These are phyloP conservation scores for Leiothrix lutea DNA, from an alignment of 2,113 vertebrate species.

Conservation along the genomic window DNA sequence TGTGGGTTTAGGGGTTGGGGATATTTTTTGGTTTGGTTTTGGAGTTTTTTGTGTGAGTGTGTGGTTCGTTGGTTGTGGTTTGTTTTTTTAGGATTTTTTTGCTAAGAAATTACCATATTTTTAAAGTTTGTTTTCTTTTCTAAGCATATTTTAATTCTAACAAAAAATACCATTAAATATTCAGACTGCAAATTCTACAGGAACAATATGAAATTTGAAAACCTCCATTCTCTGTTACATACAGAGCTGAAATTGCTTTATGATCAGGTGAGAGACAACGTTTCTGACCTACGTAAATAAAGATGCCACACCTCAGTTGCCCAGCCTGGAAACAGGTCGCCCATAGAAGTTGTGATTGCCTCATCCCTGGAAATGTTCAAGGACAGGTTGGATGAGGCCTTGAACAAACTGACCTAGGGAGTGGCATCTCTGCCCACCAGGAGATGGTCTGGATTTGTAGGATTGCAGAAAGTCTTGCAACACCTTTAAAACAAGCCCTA, in stretches of 20 bases:
- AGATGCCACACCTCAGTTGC: not conserved
- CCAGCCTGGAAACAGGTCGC: not conserved
- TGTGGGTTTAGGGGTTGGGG: too few species aligned
- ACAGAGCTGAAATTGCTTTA: not conserved
- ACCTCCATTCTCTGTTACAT: not conserved
- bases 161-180: not conserved
- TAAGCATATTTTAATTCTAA: not conserved
- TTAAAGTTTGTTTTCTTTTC: not conserved
- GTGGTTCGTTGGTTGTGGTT: not conserved
- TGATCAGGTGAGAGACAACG: not conserved
- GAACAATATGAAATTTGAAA: not conserved
- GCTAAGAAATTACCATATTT: not conserved
- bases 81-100: not conserved
- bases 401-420: not conserved
- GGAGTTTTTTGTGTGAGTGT: not conserved
- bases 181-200: not conserved
- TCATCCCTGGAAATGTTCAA: not conserved
- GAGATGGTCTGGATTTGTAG: not conserved
- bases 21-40: not conserved
- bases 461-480: not conserved
- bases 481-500: not conserved
- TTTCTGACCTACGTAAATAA: not conserved
- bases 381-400: not conserved
- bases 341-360: not conserved
- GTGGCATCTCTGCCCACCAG: not conserved